Evolutionary conservation across 2,797 vertebrate genomes (phyloP).

Genomic region (Pangasius krempfi): DNA sequence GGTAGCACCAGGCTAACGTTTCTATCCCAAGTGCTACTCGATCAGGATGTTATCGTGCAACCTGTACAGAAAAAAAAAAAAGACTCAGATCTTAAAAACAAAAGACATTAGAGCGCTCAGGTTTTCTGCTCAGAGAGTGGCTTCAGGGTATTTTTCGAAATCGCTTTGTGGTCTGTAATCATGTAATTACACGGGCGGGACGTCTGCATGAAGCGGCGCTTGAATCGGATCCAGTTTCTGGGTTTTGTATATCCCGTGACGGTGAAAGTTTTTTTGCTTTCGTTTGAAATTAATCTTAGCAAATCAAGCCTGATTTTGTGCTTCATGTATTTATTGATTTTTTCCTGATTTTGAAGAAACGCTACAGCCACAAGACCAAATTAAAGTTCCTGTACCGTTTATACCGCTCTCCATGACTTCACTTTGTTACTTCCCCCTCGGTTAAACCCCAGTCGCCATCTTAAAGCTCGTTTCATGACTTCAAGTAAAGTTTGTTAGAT

Average conservation of each 20-base stretch:
- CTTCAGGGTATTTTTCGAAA: background rate
- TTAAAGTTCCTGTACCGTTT: background rate
- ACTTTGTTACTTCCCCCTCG: background rate
- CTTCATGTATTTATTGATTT: background rate
- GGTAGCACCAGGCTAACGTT: background rate
- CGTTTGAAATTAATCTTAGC: background rate
- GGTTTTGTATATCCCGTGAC: background rate
- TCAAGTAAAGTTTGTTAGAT: background rate
- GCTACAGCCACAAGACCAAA: background rate
- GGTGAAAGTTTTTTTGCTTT: background rate
- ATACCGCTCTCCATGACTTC: background rate
- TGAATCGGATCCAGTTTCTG: background rate
- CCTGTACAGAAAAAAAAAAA: background rate
- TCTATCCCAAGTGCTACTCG: background rate
- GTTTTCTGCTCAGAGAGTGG: background rate
- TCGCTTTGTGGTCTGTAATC: constrained; percentile 5
- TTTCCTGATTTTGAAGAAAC: background rate
- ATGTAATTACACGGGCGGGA: constrained; percentile 10
- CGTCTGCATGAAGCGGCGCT: background rate
- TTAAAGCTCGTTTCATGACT: background rate
- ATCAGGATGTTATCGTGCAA: background rate
- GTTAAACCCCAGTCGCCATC: background rate
- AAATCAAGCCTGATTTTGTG: background rate
- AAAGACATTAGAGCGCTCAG: background rate
- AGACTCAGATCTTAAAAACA: background rate